A percentile compares a stretch with the other conserved stretches of the same genome.
Evolutionary conservation across 2,113 vertebrate species (phyloP).

Genomic region (Carassius carassius): DNA sequence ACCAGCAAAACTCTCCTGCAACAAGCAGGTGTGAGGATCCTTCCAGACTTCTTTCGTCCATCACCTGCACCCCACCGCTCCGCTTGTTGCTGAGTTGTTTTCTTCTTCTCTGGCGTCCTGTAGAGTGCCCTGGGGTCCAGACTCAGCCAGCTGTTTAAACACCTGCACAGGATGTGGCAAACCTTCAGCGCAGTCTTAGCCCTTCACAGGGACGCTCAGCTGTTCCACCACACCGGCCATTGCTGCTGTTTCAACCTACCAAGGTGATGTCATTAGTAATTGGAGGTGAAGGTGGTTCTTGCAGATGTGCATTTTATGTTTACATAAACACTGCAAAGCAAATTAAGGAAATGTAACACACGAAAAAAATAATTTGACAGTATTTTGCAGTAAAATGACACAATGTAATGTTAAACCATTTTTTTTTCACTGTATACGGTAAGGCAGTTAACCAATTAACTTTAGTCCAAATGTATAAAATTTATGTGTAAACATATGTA

Average conservation of each 20-base stretch:
- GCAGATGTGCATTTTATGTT: too few relatives aligned
- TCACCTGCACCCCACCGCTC: slow-evolving; percentile 49
- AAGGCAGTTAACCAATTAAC: neutral
- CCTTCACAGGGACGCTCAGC: slow-evolving; percentile 53
- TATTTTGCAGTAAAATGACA: neutral
- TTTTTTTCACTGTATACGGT: neutral
- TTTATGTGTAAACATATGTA: too few relatives aligned
- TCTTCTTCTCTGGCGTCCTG: slow-evolving; percentile 36
- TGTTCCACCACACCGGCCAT: slow-evolving; percentile 61
- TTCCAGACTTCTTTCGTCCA: slow-evolving; percentile 27
- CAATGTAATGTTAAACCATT: neutral
- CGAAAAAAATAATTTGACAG: too few relatives aligned
- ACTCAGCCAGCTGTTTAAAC: slow-evolving; percentile 69
- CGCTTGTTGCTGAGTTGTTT: slow-evolving; percentile 48
- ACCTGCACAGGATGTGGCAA: slow-evolving; percentile 71
- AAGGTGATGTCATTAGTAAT: neutral
- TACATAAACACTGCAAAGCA: too few relatives aligned
- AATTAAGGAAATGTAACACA: neutral
- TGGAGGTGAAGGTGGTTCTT: neutral
- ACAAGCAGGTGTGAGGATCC: slow-evolving; percentile 51
- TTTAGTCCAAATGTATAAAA: too few relatives aligned
- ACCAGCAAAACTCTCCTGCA: slow-evolving; percentile 29
- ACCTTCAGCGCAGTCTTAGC: slow-evolving; percentile 63
- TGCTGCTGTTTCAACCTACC: slow-evolving; percentile 47
- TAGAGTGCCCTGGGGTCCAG: slow-evolving; percentile 67